phyloP scores from a whole-genome alignment of 2,797 vertebrate genomes.

The Enteromius argenteus region DNA sequence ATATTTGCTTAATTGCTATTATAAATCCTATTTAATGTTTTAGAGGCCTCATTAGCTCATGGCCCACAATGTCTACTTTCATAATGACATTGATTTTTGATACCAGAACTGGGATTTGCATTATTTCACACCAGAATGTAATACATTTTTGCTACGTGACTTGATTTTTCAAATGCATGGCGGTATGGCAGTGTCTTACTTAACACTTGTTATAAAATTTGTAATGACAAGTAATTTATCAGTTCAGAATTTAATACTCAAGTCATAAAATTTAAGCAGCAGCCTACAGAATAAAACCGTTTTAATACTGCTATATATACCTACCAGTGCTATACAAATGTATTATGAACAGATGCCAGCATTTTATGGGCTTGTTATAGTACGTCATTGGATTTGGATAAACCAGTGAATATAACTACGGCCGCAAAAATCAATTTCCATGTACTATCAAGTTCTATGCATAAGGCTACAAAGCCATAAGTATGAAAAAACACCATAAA shows the following conservation, averaged over 20 bases:
- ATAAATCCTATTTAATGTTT: constrained; percentile 49
- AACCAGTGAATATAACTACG: background rate
- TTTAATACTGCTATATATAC: constrained; percentile 25
- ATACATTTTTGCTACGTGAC: constrained; percentile 12
- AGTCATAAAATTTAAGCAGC: constrained; percentile 20
- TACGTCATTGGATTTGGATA: constrained; percentile 14
- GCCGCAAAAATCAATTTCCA: background rate
- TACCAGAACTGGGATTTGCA: background rate
- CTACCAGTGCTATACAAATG: background rate
- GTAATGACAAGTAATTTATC: constrained; percentile 37
- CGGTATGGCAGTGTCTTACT: background rate
- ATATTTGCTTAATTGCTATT: constrained; percentile 46
- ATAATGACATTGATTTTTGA: constrained; percentile 44
- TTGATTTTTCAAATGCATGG: background rate
- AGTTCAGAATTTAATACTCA: background rate
- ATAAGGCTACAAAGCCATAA: background rate
- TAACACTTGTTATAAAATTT: constrained; percentile 6
- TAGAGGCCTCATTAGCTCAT: constrained; percentile 43
- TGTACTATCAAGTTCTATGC: background rate
- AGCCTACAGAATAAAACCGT: background rate
- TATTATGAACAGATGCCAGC: constrained; percentile 15
- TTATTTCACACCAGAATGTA: background rate
- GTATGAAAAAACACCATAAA: background rate
- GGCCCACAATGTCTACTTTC: constrained; percentile 24
- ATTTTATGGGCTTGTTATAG: constrained; percentile 19